Evolutionary conservation across 2,888 invertebrate genomes (phyloP).

Genomic region (Apoderus coryli): DNA sequence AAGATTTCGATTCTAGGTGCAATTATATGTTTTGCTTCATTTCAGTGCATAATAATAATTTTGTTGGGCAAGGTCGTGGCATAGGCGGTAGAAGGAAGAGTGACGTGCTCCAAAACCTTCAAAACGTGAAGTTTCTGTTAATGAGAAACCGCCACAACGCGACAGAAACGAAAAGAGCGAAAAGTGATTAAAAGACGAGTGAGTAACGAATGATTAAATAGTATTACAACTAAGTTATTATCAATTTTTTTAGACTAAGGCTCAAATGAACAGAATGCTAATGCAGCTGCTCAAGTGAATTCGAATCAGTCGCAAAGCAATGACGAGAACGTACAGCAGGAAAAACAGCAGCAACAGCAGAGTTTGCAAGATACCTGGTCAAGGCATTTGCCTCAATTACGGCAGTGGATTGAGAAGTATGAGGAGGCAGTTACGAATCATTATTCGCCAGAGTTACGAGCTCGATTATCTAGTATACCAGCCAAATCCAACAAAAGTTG

Average conservation of each 20-base stretch:
- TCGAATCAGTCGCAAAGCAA: slow-evolving; percentile 28
- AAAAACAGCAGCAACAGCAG: too few relatives aligned
- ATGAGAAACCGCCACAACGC: too few relatives aligned
- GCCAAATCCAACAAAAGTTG: too few relatives aligned
- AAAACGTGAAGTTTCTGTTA: slow-evolving; percentile 11
- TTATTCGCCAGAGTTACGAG: slow-evolving; percentile 81
- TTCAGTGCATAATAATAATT: slow-evolving; percentile 18
- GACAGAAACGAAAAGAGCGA: slow-evolving; percentile 31
- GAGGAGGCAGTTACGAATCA: slow-evolving; percentile 87
- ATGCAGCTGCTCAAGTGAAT: slow-evolving; percentile 3
- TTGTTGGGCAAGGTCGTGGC: slow-evolving; percentile 17
- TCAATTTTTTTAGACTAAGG: too few relatives aligned
- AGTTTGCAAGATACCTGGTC: slow-evolving; percentile 35
- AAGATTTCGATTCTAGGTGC: too few relatives aligned
- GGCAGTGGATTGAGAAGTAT: slow-evolving; percentile 80
- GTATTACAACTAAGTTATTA: too few relatives aligned
- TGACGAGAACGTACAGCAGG: slow-evolving; percentile 38
- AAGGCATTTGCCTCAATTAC: slow-evolving; percentile 36
- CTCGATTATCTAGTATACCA: slow-evolving; percentile 62
- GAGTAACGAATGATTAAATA: too few relatives aligned
- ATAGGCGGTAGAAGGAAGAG: slow-evolving; percentile 18
- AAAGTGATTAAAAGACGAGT: slow-evolving; percentile 33
- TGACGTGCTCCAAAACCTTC: slow-evolving; percentile 17
- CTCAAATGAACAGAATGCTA: too few relatives aligned
- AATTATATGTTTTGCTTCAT: too few relatives aligned